These are phyloP conservation scores for Acrocephalus arundinaceus DNA, from an alignment of 2,113 vertebrate species.

Conservation along the genomic window DNA sequence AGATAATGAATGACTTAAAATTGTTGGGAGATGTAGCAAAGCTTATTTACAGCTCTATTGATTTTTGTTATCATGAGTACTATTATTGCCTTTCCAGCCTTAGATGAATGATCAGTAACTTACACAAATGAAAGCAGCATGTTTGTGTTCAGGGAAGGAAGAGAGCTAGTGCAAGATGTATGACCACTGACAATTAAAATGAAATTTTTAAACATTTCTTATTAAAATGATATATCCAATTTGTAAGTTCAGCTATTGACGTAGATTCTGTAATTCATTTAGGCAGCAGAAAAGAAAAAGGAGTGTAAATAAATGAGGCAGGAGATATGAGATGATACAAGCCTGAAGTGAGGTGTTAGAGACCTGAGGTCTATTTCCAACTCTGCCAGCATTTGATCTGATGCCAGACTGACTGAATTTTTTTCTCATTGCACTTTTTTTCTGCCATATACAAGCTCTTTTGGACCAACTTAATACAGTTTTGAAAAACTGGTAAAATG, in stretches of 20 bases:
- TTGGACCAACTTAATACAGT: neutral
- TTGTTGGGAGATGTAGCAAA: constrained; percentile 2
- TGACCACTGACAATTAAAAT: neutral
- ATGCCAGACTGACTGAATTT: neutral
- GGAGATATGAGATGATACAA: neutral
- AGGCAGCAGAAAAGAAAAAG: neutral
- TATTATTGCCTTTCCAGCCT: constrained; percentile 1
- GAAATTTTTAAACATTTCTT: neutral
- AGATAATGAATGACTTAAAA: constrained; percentile 4
- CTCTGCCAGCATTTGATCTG: neutral
- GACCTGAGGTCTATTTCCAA: neutral
- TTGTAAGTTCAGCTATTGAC: neutral
- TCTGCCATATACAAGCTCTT: neutral
- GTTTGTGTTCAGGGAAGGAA: neutral
- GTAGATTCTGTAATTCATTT: neutral
- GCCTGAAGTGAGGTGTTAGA: neutral
- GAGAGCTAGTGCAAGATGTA: neutral
- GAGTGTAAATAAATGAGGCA: neutral
- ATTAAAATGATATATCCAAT: neutral
- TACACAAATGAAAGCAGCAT: neutral
- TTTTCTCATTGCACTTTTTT: neutral
- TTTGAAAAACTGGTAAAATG: neutral
- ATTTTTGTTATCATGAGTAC: constrained; percentile 31
- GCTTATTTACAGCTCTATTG: constrained; percentile 45
- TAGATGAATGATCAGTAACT: constrained; percentile 17